phyloP scores from a whole-genome alignment of 1,140 invertebrate genomes.

The Heterodera carotae region DNA sequence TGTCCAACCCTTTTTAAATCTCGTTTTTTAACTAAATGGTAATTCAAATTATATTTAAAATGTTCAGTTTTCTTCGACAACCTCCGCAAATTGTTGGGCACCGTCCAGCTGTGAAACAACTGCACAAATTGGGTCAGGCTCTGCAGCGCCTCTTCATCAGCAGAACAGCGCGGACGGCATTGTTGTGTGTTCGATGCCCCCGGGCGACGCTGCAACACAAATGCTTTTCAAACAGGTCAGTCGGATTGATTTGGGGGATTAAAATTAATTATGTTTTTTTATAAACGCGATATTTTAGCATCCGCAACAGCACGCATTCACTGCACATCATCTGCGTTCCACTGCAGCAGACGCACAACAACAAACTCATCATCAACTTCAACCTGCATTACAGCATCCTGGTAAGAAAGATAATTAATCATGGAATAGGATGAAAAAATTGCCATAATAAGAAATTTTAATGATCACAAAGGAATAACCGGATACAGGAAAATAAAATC shows the following conservation, averaged over 20 bases:
- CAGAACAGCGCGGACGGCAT: not conserved
- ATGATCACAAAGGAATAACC: too few relatives aligned
- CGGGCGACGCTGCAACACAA: slow-evolving; percentile 1
- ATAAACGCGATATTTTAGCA: not conserved
- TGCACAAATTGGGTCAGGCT: not conserved
- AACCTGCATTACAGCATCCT: not conserved
- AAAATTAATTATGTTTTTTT: not conserved
- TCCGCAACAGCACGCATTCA: not conserved
- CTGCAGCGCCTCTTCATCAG: not conserved
- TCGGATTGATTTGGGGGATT: not conserved
- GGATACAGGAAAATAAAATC: too few relatives aligned
- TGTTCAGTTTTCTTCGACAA: slow-evolving; percentile 1
- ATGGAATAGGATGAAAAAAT: too few relatives aligned
- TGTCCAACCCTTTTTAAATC: too few relatives aligned
- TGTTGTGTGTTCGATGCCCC: not conserved
- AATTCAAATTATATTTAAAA: not conserved
- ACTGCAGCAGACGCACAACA: not conserved
- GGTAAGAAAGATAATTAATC: too few relatives aligned
- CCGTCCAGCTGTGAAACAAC: not conserved
- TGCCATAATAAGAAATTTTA: too few relatives aligned
- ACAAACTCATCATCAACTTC: not conserved
- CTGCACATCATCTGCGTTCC: not conserved
- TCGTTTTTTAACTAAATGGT: too few relatives aligned
- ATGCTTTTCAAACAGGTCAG: slow-evolving; percentile 10
- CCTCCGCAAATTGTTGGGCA: slow-evolving; percentile 10